A percentile compares a stretch with the other conserved stretches of the same genome.
Evolutionary conservation across 2,113 vertebrate genomes (phyloP).

Genomic region (Taxidea taxus): DNA sequence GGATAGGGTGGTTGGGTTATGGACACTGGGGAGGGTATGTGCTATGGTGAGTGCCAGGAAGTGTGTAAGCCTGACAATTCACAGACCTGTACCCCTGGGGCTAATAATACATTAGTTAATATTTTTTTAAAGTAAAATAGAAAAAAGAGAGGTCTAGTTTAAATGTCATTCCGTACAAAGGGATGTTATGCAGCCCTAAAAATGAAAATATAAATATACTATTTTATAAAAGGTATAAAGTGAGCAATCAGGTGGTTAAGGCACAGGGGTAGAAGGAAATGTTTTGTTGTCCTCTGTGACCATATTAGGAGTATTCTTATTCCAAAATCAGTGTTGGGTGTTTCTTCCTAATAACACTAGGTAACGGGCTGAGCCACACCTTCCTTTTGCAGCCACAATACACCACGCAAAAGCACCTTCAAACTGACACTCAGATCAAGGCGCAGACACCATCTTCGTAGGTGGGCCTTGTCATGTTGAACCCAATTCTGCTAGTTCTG

Average conservation of each 20-base stretch:
- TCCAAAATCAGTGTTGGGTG: not conserved
- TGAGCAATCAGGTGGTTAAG: not conserved
- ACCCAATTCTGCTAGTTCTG: not conserved
- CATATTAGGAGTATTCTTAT: not conserved
- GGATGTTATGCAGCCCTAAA: not conserved
- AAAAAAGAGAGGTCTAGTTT: not conserved
- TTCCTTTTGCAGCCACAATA: not conserved
- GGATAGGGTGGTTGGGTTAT: too few relatives aligned
- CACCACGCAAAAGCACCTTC: accelerated
- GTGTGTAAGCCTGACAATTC: too few relatives aligned
- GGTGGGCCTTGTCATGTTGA: not conserved
- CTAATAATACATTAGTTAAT: too few relatives aligned
- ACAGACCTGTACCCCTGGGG: too few relatives aligned
- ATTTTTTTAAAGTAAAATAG: too few relatives aligned
- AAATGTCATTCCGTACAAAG: not conserved
- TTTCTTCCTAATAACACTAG: not conserved
- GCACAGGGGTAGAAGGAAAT: not conserved
- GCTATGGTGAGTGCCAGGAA: too few relatives aligned
- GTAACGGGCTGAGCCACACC: not conserved
- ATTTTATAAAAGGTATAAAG: not conserved
- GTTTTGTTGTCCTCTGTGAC: not conserved
- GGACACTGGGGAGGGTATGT: too few relatives aligned
- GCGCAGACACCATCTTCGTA: not conserved
- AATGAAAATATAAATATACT: not conserved
- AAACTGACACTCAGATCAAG: not conserved